These are phyloP conservation scores for Poecilia latipinna DNA, from an alignment of 2,113 vertebrate species.

Conservation along the genomic window DNA sequence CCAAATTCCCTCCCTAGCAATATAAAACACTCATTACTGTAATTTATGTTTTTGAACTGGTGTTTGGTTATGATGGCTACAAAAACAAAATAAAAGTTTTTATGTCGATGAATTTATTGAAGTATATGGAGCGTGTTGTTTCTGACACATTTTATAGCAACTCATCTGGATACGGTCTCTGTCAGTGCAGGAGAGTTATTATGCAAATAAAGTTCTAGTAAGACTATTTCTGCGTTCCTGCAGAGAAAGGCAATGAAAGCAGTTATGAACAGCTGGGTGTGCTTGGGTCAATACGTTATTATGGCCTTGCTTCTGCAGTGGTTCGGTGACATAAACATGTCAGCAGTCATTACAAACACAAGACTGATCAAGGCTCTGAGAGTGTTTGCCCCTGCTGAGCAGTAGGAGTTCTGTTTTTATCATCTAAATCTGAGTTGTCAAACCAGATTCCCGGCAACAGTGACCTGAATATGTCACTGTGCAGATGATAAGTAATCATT, in stretches of 20 bases:
- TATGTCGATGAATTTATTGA: too few species aligned
- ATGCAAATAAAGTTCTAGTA: conserved; percentile 14
- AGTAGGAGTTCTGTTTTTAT: conserved; percentile 21
- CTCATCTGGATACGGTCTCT: not conserved
- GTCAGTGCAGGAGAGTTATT: not conserved
- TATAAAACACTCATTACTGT: too few species aligned
- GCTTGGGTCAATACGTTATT: conserved; percentile 51
- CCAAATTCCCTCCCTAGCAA: too few species aligned
- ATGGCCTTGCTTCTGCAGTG: conserved; percentile 37
- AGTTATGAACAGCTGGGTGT: conserved; percentile 40
- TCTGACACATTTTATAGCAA: not conserved
- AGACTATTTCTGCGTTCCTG: conserved; percentile 1
- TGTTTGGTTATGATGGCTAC: too few species aligned
- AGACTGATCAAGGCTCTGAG: conserved; percentile 12
- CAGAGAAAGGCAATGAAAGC: conserved; percentile 35
- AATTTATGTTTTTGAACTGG: too few species aligned
- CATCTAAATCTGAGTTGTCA: conserved; percentile 17
- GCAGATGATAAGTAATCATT: conserved; percentile 13
- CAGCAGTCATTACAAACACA: conserved; percentile 39
- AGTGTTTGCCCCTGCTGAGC: conserved; percentile 36
- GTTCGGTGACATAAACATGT: conserved; percentile 33
- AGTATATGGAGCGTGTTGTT: too few species aligned
- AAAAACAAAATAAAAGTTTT: too few species aligned
- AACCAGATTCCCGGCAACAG: conserved; percentile 4
- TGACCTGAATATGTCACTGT: conserved; percentile 15